Evolutionary conservation across 2,797 vertebrate genomes (phyloP), one percentile per base, ranked within the genome.

Genomic region (Eospalax fontanierii): DNA sequence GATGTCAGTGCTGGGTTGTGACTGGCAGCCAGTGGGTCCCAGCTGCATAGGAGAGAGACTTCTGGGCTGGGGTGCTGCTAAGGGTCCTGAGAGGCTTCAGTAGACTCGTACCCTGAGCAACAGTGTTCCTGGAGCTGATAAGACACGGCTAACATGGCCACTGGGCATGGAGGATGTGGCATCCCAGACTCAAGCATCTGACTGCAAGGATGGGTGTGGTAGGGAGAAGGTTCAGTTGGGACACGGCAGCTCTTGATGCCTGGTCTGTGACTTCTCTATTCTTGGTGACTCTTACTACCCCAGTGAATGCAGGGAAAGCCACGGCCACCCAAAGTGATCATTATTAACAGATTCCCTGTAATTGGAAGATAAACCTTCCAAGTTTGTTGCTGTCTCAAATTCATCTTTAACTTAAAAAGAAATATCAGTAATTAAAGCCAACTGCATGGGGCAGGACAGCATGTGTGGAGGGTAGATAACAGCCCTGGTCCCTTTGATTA

Each of bases 381-480:
- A 95, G 76, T 79, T 79, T 0, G 0, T 1, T 84, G 87, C 78
- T 92, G 94, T 61, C 96, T 95, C 94, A 90, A 95, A 96, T 92
- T 96, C 54, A 90, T 87, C 83, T 71, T 95, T 95, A 57, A 92
- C 80, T 93, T 96, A 85, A 93, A 98, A 94, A 15, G 96, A 54
- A 94, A 93, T 43, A 79, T 74, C 89, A 88, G 28, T 38, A 33
- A 96, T 97, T 97, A 83, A 95, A 96, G 90, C 26, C 70, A 43
- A 14, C 65, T 1, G 14, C 73, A 4, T 11, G 93, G 2, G n/a
- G 35, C 19, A 1, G 3, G 61, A 38, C 8, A 14, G 80, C 87
- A 18, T 21, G 16, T 79, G 76, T 46, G 21, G 14, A 95, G 81
- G 54, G 57, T 43, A 95, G 91, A 90, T 96, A 85, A 80, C 26